Conservation (phyloP, 2,797 vertebrate genomes). For the Polyboroides typus region DNA sequence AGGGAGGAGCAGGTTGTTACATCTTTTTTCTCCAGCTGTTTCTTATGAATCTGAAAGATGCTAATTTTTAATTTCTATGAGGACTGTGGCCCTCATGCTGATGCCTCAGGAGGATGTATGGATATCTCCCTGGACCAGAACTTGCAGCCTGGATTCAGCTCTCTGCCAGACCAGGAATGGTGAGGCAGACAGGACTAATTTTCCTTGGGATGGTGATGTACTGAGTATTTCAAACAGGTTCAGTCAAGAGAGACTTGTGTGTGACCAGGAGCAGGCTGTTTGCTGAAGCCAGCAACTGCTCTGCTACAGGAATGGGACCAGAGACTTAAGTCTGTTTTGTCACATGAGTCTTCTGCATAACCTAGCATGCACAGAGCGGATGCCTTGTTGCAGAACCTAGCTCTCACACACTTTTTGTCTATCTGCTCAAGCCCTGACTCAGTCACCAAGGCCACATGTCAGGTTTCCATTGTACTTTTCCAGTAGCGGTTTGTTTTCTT, state of each 20-base stretch:
- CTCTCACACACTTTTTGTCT: not conserved
- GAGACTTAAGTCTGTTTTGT: not conserved
- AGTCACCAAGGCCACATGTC: not conserved
- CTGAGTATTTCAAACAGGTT: not conserved
- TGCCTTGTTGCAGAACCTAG: not conserved
- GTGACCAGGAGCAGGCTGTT: not conserved
- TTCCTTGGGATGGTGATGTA: not conserved
- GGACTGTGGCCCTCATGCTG: not conserved
- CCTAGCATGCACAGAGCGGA: not conserved
- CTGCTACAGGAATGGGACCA: not conserved
- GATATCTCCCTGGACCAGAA: not conserved
- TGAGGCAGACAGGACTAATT: not conserved
- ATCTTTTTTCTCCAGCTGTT: not conserved
- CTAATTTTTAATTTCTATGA: not conserved
- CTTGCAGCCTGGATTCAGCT: not conserved
- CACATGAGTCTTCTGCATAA: not conserved
- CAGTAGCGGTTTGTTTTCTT: not conserved
- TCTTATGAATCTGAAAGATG: not conserved
- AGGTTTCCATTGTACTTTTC: not conserved
- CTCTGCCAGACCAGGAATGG: not conserved
- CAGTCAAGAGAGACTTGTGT: not conserved
- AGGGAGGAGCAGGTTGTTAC: not conserved
- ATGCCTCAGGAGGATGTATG: not conserved
- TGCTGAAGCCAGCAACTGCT: not conserved
- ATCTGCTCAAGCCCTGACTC: not conserved